phyloP scores from a whole-genome alignment of 2,113 vertebrate species.

The Turnix velox region DNA sequence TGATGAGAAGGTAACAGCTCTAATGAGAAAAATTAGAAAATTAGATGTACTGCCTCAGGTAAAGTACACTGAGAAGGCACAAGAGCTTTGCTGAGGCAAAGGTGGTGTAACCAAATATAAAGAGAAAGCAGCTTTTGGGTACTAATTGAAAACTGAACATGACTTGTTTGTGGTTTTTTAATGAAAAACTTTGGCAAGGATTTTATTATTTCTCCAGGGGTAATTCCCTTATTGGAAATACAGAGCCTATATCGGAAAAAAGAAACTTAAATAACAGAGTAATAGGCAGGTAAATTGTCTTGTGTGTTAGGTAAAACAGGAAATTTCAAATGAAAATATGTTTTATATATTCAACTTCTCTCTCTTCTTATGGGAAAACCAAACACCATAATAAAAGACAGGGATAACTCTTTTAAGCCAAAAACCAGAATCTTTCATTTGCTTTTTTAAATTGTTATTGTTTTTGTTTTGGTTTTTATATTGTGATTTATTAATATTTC shows the following conservation, averaged over 20 bases:
- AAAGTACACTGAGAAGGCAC: not conserved
- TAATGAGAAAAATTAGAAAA: constrained; percentile 1
- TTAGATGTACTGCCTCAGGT: not conserved
- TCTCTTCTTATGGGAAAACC: not conserved
- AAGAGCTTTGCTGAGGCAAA: not conserved
- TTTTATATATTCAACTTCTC: not conserved
- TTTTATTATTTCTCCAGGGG: not conserved
- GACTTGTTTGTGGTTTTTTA: not conserved
- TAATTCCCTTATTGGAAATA: not conserved
- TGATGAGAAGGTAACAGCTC: not conserved
- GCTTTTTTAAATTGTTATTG: not conserved
- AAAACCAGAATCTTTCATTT: not conserved
- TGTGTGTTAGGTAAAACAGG: not conserved
- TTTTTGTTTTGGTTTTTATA: not conserved
- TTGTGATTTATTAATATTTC: not conserved
- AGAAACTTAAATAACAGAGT: not conserved
- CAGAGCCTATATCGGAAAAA: not conserved
- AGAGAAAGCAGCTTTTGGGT: not conserved
- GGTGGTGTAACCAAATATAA: not conserved
- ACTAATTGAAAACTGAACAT: not conserved
- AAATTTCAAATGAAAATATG: not conserved
- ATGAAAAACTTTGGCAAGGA: not conserved
- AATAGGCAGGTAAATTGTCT: not conserved
- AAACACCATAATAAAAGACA: not conserved
- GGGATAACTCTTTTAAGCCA: not conserved